phyloP scores from a whole-genome alignment of 2,888 invertebrate species.

The Euplexia lucipara region DNA sequence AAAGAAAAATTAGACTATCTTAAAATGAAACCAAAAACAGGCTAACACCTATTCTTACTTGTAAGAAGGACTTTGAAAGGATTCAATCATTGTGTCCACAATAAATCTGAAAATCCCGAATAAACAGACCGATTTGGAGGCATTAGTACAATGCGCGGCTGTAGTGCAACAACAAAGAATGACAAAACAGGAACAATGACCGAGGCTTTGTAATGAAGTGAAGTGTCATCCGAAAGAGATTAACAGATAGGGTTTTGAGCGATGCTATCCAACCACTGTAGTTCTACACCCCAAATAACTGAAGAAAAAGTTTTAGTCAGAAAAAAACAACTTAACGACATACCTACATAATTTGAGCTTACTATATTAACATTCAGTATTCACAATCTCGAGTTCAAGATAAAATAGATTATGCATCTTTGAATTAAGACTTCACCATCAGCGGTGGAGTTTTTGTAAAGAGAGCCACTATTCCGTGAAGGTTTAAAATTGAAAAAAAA shows the following conservation, averaged over 20 bases:
- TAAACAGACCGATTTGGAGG: constrained; percentile 28
- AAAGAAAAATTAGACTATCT: too few species aligned
- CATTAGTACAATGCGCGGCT: constrained; percentile 31
- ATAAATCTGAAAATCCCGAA: constrained; percentile 32
- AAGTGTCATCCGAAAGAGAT: constrained; percentile 7
- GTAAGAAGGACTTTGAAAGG: not conserved
- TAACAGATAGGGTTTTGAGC: constrained; percentile 6
- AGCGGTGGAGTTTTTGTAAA: too few species aligned
- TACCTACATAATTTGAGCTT: too few species aligned
- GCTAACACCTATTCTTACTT: not conserved
- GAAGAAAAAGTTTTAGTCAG: too few species aligned
- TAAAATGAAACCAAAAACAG: too few species aligned
- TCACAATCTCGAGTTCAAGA: too few species aligned
- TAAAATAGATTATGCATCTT: too few species aligned
- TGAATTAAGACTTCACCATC: too few species aligned
- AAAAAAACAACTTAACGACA: too few species aligned
- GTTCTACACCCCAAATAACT: not conserved
- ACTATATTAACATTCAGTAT: too few species aligned
- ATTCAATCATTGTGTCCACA: constrained; percentile 4
- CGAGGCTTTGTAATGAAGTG: constrained; percentile 25
- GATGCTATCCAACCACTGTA: not conserved
- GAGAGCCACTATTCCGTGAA: too few species aligned
- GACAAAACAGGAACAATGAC: constrained; percentile 30
- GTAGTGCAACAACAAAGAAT: constrained; percentile 41
- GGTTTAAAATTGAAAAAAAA: too few species aligned